Evolutionary conservation across 2,888 invertebrate genomes (phyloP).

Genomic region (Meloe dianella): DNA sequence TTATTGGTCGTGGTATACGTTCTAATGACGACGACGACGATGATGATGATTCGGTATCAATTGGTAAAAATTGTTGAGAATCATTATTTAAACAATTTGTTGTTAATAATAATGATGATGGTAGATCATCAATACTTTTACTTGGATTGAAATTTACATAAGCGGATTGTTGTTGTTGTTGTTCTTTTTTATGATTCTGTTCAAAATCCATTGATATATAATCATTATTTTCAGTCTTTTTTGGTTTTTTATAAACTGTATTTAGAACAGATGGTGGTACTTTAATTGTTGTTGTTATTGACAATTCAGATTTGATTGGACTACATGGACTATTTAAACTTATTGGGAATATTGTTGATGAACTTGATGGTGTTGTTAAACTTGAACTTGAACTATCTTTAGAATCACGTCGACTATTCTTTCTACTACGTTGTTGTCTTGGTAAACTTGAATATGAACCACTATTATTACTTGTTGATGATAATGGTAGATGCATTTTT

Average conservation of each 20-base stretch:
- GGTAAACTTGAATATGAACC: slow-evolving; percentile 60
- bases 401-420: slow-evolving; percentile 56
- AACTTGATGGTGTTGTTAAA: slow-evolving; percentile 65
- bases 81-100: no score
- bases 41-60: slow-evolving; percentile 41
- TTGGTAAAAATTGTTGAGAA: slow-evolving; percentile 22
- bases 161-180: no score
- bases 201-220: slow-evolving; percentile 56
- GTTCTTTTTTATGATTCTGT: slow-evolving; percentile 28
- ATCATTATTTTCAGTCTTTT: slow-evolving; percentile 41
- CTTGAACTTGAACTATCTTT: slow-evolving; percentile 57
- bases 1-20: slow-evolving; percentile 32
- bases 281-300: slow-evolving; percentile 44
- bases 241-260: slow-evolving; percentile 41
- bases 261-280: slow-evolving; percentile 49
- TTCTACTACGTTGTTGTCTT: slow-evolving; percentile 48
- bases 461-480: slow-evolving; percentile 54
- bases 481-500: slow-evolving; percentile 61
- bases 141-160: slow-evolving; percentile 56
- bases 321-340: slow-evolving; percentile 72
- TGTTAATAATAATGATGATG: slow-evolving; percentile 46
- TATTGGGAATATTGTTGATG: slow-evolving; percentile 72
- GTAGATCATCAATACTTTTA: slow-evolving; percentile 51
- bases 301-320: slow-evolving; percentile 61
- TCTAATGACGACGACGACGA: slow-evolving; percentile 3